Percentiles rank a stretch among this genome's conserved stretches.
Conservation (phyloP, 2,113 vertebrate genomes). For the human region DNA sequence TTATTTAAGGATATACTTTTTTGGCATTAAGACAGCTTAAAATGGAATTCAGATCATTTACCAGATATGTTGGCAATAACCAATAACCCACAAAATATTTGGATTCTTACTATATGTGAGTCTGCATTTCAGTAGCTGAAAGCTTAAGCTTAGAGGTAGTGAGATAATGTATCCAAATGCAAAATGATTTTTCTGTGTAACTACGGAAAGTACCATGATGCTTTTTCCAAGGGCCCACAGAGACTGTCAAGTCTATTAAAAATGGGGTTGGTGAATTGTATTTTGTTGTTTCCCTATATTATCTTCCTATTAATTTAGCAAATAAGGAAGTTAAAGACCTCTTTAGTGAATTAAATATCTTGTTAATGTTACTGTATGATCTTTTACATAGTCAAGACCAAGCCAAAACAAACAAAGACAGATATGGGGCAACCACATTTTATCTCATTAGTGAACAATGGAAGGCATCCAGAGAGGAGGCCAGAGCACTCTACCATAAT, state of each 20-base stretch:
- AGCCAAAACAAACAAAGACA: background rate
- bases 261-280: background rate
- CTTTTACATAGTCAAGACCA: background rate
- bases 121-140: background rate
- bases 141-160: background rate
- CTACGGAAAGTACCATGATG: background rate
- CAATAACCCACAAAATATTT: background rate
- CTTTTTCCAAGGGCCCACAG: background rate
- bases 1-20: background rate
- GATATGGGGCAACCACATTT: background rate
- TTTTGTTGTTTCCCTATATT: background rate
- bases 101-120: background rate
- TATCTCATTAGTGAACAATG: background rate
- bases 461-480: background rate
- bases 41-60: background rate
- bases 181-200: background rate
- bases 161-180: background rate
- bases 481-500: background rate
- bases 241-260: conserved; percentile 1
- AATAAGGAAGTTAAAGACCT: background rate
- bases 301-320: background rate
- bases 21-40: background rate
- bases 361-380: background rate
- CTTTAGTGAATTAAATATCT: background rate
- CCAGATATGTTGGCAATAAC: background rate